Evolutionary conservation across 2,888 invertebrate species (phyloP).

Genomic region (Brachycybe producta): DNA sequence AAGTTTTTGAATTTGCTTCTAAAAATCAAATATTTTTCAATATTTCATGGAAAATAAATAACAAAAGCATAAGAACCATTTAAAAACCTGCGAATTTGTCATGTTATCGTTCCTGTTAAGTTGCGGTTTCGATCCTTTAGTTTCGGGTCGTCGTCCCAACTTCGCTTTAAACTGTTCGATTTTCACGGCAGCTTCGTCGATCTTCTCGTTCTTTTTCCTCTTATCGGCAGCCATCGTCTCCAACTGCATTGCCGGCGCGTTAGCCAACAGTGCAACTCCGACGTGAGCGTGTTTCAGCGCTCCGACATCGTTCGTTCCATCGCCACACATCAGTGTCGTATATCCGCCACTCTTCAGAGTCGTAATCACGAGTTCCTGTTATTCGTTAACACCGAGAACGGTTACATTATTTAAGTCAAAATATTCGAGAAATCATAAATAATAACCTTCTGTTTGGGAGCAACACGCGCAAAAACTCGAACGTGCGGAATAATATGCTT

Average conservation of each 20-base stretch:
- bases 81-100: slow-evolving; percentile 2
- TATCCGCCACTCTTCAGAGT: slow-evolving; percentile 75
- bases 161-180: slow-evolving; percentile 28
- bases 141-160: slow-evolving; percentile 27
- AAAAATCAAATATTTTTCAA: not conserved
- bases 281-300: slow-evolving; percentile 96
- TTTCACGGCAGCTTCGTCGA: not conserved
- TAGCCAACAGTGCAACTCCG: slow-evolving; percentile 76
- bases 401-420: not conserved
- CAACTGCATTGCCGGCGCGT: too few relatives aligned
- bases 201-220: slow-evolving; percentile 21
- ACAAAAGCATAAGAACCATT: not conserved
- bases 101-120: slow-evolving; percentile 9
- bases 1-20: slow-evolving; percentile 29
- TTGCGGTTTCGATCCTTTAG: slow-evolving; percentile 22
- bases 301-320: slow-evolving; percentile 99
- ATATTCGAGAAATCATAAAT: not conserved
- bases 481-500: slow-evolving; percentile 66
- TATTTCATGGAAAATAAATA: not conserved
- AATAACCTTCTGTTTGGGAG: slow-evolving; percentile 82
- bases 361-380: slow-evolving; percentile 71
- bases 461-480: slow-evolving; percentile 88
- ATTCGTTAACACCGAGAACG: slow-evolving; percentile 2
- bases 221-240: slow-evolving; percentile 33
- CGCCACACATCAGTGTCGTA: slow-evolving; percentile 95